Base-by-base conservation (phyloP, 2,888 invertebrate genomes). In the Noctuana brunneofusca region DNA sequence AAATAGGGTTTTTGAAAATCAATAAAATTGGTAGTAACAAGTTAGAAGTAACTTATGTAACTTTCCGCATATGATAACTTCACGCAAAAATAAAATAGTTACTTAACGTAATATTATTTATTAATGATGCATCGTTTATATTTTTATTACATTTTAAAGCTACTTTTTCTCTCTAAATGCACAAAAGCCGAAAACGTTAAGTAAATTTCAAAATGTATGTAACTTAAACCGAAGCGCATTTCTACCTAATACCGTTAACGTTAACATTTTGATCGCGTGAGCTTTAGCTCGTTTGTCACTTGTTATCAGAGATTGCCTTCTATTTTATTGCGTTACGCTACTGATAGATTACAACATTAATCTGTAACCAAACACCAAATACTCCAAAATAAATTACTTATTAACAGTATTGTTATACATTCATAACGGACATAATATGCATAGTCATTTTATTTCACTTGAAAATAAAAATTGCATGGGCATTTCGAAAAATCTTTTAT, bases 221-320 rank as follows among this genome's bases (percentile, higher is more conserved):
- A 43, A 35, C 49, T 38, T 38, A 60, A 43, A 54, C 18, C 11
- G 27, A 41, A 62, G 54, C 24, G 49, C 27, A 63, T 41, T 63
- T 56, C n/a, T 38, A 49, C n/a, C 35, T 18, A 35, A 48, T 56
- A 32, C 16, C 9, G 49, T 50, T 63, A 63, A 41, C 41, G 38
- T 50, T 22, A 63, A 63, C 62, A 50, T 63, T 62, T 63, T 56
- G 62, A 63, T 63, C 56, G 56, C 62, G 56, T 63, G 56, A 63
- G 62, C 50, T 41, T 55, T 56, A 11, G 62, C 62, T 63, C 62
- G 55, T 63, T 63, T 63, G 49, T 63, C 62, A 63, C 50, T 27
- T 50, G 41, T 63, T 63, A 63, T 63, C 63, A 56, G 63, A 63
- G 63, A 50, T 56, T 63, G 50, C 56, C 18, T 54, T 62, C 55